phyloP scores from a whole-genome alignment of 35 echinoderm and acorn worm genomes.

The Heliocidaris tuberculata region DNA sequence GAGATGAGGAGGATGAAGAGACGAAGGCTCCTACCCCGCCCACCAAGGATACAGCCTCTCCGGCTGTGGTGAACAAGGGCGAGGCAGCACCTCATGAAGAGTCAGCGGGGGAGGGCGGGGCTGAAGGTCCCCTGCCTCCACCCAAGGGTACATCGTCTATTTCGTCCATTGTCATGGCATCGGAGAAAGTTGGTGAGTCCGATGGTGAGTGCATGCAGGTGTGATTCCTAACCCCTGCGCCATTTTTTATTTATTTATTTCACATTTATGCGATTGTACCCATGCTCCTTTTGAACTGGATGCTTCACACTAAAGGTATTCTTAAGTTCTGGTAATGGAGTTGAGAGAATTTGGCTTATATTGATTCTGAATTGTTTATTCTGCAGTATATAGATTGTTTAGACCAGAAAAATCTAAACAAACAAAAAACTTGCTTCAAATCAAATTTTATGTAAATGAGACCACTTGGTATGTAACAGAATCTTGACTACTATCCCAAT shows the following conservation, averaged over 20 bases:
- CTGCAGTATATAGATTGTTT: not conserved
- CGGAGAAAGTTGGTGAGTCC: slow-evolving; percentile 76
- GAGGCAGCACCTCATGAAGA: slow-evolving; percentile 14
- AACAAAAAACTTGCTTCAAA: too few species aligned
- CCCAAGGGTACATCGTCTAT: slow-evolving; percentile 69
- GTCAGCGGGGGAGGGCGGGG: slow-evolving; percentile 61
- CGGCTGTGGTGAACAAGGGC: not conserved
- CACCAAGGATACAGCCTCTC: slow-evolving; percentile 35
- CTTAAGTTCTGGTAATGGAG: too few species aligned
- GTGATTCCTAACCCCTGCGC: slow-evolving; percentile 19
- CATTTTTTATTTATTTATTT: slow-evolving; percentile 25
- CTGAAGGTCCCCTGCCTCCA: slow-evolving; percentile 15
- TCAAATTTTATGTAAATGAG: too few species aligned
- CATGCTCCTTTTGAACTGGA: not conserved
- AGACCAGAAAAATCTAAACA: not conserved
- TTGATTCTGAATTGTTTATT: too few species aligned
- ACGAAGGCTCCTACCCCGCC: slow-evolving; percentile 23
- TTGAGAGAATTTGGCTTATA: too few species aligned
- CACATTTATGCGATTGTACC: not conserved
- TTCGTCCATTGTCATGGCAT: slow-evolving; percentile 79
- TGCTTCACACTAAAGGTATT: too few species aligned
- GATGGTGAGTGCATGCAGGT: slow-evolving; percentile 36
- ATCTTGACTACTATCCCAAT: too few species aligned
- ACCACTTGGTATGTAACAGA: too few species aligned
- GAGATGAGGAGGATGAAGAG: slow-evolving; percentile 24